Conservation (phyloP, 1,140 invertebrate genomes). For the Gryon sp. region DNA sequence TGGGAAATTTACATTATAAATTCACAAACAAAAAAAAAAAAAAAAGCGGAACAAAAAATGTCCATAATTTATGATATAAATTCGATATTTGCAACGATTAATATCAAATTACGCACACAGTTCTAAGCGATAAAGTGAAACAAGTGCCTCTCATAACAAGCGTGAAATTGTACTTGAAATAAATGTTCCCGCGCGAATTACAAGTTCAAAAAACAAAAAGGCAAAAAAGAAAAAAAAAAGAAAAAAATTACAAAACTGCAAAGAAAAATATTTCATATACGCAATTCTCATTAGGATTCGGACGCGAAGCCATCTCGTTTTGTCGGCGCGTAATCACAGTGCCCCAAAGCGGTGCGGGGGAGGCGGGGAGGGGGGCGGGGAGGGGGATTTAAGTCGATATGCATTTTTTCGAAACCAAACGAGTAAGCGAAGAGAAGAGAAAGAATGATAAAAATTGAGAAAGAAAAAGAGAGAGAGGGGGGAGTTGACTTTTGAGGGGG, state of each 20-base stretch:
- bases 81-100: no score
- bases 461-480: constrained; percentile 7
- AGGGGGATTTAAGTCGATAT: constrained; percentile 53
- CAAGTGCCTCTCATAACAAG: no score
- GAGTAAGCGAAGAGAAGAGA: constrained; percentile 19
- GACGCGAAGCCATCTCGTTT: constrained; percentile 72
- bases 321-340: constrained; percentile 78
- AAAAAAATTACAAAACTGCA: no score
- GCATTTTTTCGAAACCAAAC: constrained; percentile 61
- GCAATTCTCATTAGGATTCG: constrained; percentile 70
- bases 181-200: constrained; percentile 6
- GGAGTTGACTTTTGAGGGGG: constrained; percentile 20
- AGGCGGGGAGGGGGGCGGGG: constrained; percentile 32
- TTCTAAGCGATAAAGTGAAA: no score
- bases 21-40: no score
- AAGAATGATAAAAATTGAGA: constrained; percentile 1
- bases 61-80: no score
- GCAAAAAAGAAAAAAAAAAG: no score
- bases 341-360: constrained; percentile 73
- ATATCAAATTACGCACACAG: no score
- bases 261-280: constrained; percentile 55
- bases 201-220: no score
- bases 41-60: no score
- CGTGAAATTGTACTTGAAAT: constrained; percentile 32
- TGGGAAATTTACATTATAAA: no score